Evolutionary conservation across 2,888 invertebrate species (phyloP).

Genomic region (Platycheirus rosarum): DNA sequence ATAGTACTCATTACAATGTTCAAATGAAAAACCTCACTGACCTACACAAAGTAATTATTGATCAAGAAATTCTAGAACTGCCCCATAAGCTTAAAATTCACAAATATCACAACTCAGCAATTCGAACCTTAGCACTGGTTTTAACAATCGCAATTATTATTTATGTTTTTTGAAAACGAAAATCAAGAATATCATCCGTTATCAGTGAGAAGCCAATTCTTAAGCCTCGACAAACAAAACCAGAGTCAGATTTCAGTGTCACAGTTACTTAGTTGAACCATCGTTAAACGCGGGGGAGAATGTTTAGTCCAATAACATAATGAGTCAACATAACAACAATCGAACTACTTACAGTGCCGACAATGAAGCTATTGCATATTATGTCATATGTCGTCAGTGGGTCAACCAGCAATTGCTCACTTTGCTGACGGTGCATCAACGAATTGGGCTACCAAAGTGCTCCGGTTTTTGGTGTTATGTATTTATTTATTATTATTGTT

Average conservation of each 20-base stretch:
- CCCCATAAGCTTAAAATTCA: conserved; percentile 5
- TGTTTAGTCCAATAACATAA: background rate
- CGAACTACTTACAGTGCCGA: background rate
- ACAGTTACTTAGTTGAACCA: background rate
- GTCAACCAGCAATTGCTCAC: too few relatives aligned
- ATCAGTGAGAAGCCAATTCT: background rate
- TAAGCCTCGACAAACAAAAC: background rate
- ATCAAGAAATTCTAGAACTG: conserved; percentile 21
- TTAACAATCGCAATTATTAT: background rate
- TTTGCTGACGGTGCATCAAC: too few relatives aligned
- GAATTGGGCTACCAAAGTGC: too few relatives aligned
- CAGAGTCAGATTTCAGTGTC: background rate
- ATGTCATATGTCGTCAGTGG: too few relatives aligned
- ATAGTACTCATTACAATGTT: background rate
- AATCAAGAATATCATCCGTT: background rate
- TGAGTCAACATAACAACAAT: background rate
- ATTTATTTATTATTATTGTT: too few relatives aligned
- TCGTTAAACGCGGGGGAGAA: background rate
- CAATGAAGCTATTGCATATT: too few relatives aligned
- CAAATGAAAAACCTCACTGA: conserved; percentile 10
- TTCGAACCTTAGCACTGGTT: background rate
- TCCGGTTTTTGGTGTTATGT: too few relatives aligned
- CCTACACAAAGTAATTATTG: conserved; percentile 8
- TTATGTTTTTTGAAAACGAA: conserved; percentile 5
- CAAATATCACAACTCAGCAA: conserved; percentile 8